phyloP scores from a whole-genome alignment of 2,888 invertebrate genomes.

The Limnephilus rhombicus region DNA sequence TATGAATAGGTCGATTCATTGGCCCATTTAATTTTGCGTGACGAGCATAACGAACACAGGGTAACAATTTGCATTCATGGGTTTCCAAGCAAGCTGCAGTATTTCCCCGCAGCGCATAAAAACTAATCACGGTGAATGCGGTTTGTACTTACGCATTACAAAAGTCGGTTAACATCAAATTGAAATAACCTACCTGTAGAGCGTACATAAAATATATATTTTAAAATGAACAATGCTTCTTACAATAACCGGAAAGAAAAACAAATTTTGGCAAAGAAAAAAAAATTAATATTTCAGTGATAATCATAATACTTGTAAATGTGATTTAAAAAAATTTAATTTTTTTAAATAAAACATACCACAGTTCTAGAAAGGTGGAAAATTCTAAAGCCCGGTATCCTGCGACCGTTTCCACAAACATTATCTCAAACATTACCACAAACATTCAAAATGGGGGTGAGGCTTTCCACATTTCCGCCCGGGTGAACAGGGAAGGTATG shows the following conservation, averaged over 20 bases:
- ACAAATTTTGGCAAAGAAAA: background rate
- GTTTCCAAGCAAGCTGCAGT: background rate
- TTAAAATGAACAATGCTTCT: background rate
- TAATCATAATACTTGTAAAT: too few species aligned
- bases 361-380: too few species aligned
- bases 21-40: constrained; percentile 7
- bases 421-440: too few species aligned
- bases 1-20: background rate
- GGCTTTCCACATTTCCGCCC: too few species aligned
- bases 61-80: constrained; percentile 19
- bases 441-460: too few species aligned
- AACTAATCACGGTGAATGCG: background rate
- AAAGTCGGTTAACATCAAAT: background rate
- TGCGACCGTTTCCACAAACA: too few species aligned
- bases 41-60: background rate
- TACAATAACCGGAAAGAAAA: background rate
- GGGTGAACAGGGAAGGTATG: too few species aligned
- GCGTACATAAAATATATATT: background rate
- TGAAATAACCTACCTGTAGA: background rate
- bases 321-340: too few species aligned
- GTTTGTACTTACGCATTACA: background rate
- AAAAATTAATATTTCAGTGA: background rate
- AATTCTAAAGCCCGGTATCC: too few species aligned
- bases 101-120: background rate
- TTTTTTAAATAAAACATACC: too few species aligned